Conservation (phyloP, 2,113 vertebrate species). For the Chamaetylas fuelleborni region DNA sequence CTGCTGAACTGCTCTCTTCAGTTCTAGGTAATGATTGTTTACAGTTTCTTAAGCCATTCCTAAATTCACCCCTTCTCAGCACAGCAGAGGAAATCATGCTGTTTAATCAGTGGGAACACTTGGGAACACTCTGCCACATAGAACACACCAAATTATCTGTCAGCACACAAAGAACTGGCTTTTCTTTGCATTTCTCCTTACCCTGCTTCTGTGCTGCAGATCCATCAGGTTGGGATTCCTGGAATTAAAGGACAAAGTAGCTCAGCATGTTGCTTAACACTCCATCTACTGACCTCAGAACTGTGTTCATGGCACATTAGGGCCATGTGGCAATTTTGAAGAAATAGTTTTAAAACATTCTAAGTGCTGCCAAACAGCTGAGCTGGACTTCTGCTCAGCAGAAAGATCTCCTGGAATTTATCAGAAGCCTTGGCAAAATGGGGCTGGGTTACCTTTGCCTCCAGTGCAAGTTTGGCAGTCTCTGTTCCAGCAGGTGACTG, state of each 20-base stretch:
- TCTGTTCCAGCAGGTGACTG: not conserved
- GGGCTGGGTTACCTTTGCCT: not conserved
- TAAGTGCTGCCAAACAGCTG: not conserved
- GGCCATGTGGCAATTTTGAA: not conserved
- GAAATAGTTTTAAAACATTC: not conserved
- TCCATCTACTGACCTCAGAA: too few relatives aligned
- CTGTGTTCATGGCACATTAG: not conserved
- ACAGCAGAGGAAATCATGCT: not conserved
- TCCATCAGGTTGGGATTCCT: not conserved
- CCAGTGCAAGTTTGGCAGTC: not conserved
- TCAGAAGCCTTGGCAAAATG: not conserved
- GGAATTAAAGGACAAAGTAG: not conserved
- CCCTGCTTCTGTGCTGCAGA: not conserved
- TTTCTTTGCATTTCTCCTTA: not conserved
- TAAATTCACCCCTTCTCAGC: not conserved
- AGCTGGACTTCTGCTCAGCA: not conserved
- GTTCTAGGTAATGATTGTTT: not conserved
- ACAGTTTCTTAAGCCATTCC: not conserved
- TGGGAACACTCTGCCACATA: not conserved
- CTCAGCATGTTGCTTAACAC: not conserved
- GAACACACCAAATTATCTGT: not conserved
- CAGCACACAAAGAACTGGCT: not conserved
- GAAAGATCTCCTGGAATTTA: not conserved
- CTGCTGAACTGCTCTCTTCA: not conserved
- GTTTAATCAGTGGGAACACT: not conserved